Conservation (phyloP, 2,113 vertebrate genomes). For the Vulpes ferrilata region DNA sequence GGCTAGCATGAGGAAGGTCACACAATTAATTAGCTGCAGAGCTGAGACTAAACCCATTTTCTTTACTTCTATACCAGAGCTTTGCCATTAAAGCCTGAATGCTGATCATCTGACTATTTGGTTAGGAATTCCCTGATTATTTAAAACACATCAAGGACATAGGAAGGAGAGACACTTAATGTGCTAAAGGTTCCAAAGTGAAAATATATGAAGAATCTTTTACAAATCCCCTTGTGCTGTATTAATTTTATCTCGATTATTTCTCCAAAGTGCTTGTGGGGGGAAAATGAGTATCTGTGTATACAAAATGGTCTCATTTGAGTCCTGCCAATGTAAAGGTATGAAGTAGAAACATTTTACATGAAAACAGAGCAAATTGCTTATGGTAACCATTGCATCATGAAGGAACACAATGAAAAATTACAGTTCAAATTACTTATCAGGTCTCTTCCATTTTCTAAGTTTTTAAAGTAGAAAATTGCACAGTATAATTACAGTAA, state of each 20-base stretch:
- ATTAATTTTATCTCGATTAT: constrained; percentile 72
- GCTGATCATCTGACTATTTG: not conserved
- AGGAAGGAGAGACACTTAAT: constrained; percentile 20
- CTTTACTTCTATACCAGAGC: constrained; percentile 48
- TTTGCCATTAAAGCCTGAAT: constrained; percentile 30
- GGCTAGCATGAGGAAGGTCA: constrained; percentile 23
- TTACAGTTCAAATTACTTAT: constrained; percentile 87
- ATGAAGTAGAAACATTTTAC: constrained; percentile 83
- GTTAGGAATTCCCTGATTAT: not conserved
- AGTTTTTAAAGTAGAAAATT: constrained; percentile 89
- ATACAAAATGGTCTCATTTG: constrained; percentile 63
- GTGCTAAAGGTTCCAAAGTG: constrained; percentile 57
- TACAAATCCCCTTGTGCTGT: not conserved
- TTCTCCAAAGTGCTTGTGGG: not conserved
- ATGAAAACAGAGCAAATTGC: constrained; percentile 87
- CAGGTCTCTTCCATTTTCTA: constrained; percentile 89
- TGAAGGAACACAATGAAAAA: constrained; percentile 89
- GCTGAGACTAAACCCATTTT: constrained; percentile 8
- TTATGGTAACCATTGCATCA: constrained; percentile 89
- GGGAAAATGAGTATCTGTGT: constrained; percentile 30
- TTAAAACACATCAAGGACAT: not conserved
- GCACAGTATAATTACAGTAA: constrained; percentile 90
- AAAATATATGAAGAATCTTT: constrained; percentile 60
- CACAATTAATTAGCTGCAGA: constrained; percentile 64
- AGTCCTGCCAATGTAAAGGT: constrained; percentile 79